A percentile compares a stretch with the other conserved stretches of the same genome.
Evolutionary conservation across 2,797 vertebrate genomes (phyloP).

Genomic region (Esox masquinongy): DNA sequence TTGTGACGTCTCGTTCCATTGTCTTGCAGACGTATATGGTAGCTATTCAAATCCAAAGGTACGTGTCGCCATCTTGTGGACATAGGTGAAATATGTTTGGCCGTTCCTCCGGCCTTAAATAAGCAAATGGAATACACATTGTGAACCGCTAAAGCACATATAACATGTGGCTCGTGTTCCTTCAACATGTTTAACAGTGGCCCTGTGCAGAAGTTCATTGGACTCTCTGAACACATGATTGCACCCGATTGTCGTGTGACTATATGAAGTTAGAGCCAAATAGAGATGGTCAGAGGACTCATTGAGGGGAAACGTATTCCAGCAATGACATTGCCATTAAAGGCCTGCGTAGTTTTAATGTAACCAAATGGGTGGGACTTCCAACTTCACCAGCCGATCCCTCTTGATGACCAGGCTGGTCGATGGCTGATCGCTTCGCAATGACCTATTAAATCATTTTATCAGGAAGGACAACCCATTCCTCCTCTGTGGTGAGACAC

Average conservation of each 20-base stretch:
- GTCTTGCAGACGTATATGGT: not conserved
- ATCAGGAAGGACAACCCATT: no score
- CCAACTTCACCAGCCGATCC: no score
- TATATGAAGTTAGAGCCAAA: not conserved
- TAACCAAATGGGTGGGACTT: no score
- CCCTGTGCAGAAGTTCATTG: not conserved
- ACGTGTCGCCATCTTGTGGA: slow-evolving; percentile 3
- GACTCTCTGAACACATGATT: slow-evolving; percentile 45
- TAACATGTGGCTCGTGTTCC: slow-evolving; percentile 26
- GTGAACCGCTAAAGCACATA: not conserved
- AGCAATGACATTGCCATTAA: no score
- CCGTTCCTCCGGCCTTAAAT: not conserved
- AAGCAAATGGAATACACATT: slow-evolving; percentile 27
- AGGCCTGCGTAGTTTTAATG: no score
- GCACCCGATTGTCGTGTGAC: slow-evolving; percentile 28
- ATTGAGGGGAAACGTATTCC: no score
- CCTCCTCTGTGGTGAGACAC: no score
- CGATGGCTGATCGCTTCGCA: not conserved
- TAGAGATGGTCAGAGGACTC: no score
- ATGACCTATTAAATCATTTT: no score
- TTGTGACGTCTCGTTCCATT: not conserved
- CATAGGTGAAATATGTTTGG: not conserved
- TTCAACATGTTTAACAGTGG: not conserved
- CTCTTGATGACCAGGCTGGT: no score
- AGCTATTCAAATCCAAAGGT: not conserved